Conservation (phyloP, 2,888 invertebrate genomes). For the Liodrosophila aerea region DNA sequence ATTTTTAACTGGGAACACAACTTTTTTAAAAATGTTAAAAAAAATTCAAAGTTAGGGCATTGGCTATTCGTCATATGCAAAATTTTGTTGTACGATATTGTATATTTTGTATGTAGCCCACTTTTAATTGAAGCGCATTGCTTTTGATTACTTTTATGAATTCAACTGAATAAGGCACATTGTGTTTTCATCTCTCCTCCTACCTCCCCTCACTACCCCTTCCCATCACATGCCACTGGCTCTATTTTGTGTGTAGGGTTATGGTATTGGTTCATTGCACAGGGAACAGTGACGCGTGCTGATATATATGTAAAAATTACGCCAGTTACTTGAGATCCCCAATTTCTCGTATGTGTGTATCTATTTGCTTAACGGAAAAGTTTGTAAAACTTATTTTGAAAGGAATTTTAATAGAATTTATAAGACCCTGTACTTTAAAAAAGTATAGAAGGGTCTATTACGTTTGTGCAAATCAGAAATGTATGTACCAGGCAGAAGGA, state of each 20-base stretch:
- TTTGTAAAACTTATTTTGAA: no score
- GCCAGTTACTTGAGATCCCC: slow-evolving; percentile 21
- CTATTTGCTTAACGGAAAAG: no score
- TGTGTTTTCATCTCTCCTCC: slow-evolving; percentile 22
- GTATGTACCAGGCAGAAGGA: no score
- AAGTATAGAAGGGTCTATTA: no score
- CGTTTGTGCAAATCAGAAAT: no score
- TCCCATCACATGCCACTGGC: no score
- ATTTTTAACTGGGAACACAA: no score
- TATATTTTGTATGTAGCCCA: slow-evolving; percentile 25
- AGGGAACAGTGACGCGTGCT: slow-evolving; percentile 44
- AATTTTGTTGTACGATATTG: slow-evolving; percentile 2
- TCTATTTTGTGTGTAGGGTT: slow-evolving; percentile 5
- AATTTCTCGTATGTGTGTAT: neutral
- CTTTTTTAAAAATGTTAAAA: no score
- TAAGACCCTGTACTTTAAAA: no score
- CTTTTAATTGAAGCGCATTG: slow-evolving; percentile 69
- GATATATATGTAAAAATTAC: slow-evolving; percentile 42
- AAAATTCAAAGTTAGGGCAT: no score
- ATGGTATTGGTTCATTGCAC: slow-evolving; percentile 45
- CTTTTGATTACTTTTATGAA: slow-evolving; percentile 64
- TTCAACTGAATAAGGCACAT: slow-evolving; percentile 24
- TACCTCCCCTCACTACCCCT: slow-evolving; percentile 12
- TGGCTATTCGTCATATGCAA: neutral
- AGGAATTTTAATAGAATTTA: no score